Evolutionary conservation across 1,140 invertebrate genomes (phyloP).

Genomic region (Antheraea pernyi): DNA sequence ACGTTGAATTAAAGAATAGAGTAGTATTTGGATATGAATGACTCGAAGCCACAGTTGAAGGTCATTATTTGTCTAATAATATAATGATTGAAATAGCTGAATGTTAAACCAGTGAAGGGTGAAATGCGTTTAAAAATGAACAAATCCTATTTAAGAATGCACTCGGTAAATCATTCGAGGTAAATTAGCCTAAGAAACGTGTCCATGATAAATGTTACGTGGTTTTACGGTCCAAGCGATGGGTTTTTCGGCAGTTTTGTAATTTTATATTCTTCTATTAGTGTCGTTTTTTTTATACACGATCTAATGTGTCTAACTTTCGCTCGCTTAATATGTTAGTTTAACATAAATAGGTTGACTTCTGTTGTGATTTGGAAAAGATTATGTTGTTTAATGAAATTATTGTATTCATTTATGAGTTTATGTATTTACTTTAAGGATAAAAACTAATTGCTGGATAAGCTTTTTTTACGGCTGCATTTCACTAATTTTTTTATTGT

Average conservation of each 20-base stretch:
- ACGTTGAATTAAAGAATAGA: too few relatives aligned
- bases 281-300: background rate
- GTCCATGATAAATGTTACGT: conserved; percentile 18
- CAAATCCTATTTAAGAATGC: conserved; percentile 24
- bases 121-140: conserved; percentile 15
- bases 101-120: background rate
- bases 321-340: too few relatives aligned
- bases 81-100: background rate
- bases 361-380: too few relatives aligned
- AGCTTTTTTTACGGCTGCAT: too few relatives aligned
- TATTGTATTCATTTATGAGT: too few relatives aligned
- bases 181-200: conserved; percentile 26
- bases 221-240: conserved; percentile 4
- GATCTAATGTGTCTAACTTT: too few relatives aligned
- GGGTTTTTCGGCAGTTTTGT: background rate
- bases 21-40: too few relatives aligned
- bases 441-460: too few relatives aligned
- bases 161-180: conserved; percentile 28
- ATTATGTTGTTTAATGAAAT: too few relatives aligned
- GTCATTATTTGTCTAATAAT: background rate
- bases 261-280: background rate
- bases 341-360: too few relatives aligned
- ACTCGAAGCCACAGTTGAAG: background rate
- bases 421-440: too few relatives aligned
- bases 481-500: too few relatives aligned